Percentiles rank a stretch among this genome's conserved stretches.
phyloP scores from a whole-genome alignment of 2,113 vertebrate genomes.

The Bos indicus region DNA sequence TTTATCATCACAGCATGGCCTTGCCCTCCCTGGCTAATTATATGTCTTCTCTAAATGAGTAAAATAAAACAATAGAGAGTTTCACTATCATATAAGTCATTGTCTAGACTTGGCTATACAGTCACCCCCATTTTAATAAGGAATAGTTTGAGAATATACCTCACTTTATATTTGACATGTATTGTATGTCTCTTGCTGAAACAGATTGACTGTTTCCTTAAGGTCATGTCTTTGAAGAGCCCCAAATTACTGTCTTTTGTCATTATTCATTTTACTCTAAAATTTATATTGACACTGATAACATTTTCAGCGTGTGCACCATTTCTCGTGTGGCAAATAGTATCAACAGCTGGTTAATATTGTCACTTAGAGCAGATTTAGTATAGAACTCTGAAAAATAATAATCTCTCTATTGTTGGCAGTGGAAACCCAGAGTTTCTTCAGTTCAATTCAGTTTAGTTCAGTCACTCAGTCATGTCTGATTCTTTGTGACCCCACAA shows the following conservation, averaged over 20 bases:
- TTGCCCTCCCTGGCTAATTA: not conserved
- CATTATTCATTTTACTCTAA: not conserved
- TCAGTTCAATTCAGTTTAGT: too few relatives aligned
- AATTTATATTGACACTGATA: not conserved
- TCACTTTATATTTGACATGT: not conserved
- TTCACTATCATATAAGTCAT: not conserved
- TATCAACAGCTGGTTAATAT: not conserved
- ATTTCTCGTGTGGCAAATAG: not conserved
- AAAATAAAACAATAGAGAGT: not conserved
- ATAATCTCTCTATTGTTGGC: not conserved
- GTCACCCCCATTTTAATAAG: not conserved
- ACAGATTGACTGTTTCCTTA: not conserved
- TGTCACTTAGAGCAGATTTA: not conserved
- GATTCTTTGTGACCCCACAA: rapidly evolving
- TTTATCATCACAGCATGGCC: not conserved
- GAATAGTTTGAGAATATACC: not conserved
- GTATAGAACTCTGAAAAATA: not conserved
- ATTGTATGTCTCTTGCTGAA: not conserved
- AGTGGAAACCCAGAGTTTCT: not conserved
- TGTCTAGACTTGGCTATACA: not conserved
- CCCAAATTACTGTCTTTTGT: not conserved
- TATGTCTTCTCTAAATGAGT: not conserved
- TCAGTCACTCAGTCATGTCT: rapidly evolving
- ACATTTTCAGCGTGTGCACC: not conserved
- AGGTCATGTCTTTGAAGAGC: not conserved